Conservation (phyloP, 1,140 invertebrate genomes). For the Macrotrachela quadricornifera region DNA sequence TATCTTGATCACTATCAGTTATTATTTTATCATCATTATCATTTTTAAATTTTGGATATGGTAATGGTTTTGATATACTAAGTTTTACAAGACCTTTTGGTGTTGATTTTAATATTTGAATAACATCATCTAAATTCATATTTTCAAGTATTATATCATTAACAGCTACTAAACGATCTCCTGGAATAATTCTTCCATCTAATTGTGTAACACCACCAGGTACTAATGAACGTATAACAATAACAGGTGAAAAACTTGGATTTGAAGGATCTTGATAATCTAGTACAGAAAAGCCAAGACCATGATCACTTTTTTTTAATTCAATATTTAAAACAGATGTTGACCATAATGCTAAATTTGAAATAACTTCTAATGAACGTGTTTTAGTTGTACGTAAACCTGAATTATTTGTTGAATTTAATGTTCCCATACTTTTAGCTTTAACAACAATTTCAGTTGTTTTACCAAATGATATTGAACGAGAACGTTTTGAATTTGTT, state of each 20-base stretch:
- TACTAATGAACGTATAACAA: slow-evolving; percentile 89
- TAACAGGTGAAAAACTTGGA: slow-evolving; percentile 68
- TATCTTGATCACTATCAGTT: background rate
- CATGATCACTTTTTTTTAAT: slow-evolving; percentile 78
- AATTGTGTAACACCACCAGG: slow-evolving; percentile 86
- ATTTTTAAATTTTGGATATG: background rate
- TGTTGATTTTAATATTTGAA: slow-evolving; percentile 51
- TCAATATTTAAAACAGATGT: slow-evolving; percentile 86
- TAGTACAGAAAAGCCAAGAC: slow-evolving; percentile 90
- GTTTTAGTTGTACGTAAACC: slow-evolving; percentile 43
- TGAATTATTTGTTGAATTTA: too few relatives aligned
- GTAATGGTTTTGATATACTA: slow-evolving; percentile 2
- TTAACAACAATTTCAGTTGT: too few relatives aligned
- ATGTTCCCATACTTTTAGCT: too few relatives aligned
- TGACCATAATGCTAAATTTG: slow-evolving; percentile 93
- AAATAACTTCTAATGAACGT: slow-evolving; percentile 78
- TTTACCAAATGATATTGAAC: too few relatives aligned
- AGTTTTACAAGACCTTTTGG: background rate
- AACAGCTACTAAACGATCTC: slow-evolving; percentile 83
- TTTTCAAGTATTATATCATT: slow-evolving; percentile 69
- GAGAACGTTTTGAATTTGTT: too few relatives aligned
- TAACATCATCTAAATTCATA: slow-evolving; percentile 80
- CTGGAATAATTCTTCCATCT: slow-evolving; percentile 81
- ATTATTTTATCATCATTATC: background rate
- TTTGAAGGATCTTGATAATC: slow-evolving; percentile 92